Conservation (phyloP, 2,797 vertebrate genomes). For the Falco rusticolus region DNA sequence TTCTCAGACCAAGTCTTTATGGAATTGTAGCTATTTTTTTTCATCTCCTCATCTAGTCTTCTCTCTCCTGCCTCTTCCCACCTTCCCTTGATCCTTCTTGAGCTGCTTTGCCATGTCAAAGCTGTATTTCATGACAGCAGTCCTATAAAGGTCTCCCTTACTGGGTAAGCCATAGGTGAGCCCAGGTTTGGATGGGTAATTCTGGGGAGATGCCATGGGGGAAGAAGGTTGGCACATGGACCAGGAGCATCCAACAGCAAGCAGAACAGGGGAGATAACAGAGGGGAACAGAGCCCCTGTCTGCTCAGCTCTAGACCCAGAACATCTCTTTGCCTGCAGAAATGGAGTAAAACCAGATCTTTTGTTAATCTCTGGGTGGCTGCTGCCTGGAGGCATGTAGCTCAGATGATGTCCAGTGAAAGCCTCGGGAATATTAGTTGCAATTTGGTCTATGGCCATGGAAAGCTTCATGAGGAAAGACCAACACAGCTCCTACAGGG, state of each 20-base stretch:
- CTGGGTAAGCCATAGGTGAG: neutral
- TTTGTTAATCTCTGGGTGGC: neutral
- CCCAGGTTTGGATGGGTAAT: neutral
- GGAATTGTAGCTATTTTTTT: neutral
- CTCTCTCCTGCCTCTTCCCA: neutral
- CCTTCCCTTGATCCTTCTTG: neutral
- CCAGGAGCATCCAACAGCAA: neutral
- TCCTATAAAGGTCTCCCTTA: neutral
- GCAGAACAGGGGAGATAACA: neutral
- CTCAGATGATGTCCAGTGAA: neutral
- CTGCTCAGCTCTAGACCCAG: neutral
- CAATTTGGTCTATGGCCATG: neutral
- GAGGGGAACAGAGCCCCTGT: neutral
- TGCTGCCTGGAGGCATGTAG: neutral
- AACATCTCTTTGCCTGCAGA: neutral
- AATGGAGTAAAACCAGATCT: neutral
- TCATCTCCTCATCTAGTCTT: neutral
- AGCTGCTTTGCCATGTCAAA: neutral
- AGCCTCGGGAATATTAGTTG: neutral
- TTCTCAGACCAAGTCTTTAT: neutral
- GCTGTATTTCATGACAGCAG: neutral
- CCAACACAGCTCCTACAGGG: neutral
- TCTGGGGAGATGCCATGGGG: neutral
- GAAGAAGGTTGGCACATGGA: neutral
- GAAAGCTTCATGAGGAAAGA: neutral